Percentiles rank a stretch among this genome's conserved stretches.
Conservation (phyloP, 1,140 invertebrate species). For the Lepidurus couesii region DNA sequence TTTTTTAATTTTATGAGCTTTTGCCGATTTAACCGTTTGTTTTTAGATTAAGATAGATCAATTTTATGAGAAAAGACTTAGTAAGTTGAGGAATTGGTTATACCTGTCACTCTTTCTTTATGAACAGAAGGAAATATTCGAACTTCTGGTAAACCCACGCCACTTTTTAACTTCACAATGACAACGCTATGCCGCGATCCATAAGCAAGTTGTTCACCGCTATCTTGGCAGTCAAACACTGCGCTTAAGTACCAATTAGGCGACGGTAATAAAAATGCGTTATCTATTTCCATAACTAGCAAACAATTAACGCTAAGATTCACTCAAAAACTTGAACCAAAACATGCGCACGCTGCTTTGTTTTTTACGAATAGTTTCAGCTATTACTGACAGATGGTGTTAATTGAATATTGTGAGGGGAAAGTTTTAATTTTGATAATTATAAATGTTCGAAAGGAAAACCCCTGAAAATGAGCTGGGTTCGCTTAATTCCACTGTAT, state of each 20-base stretch:
- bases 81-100: not conserved
- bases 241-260: conserved; percentile 32
- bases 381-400: too few relatives aligned
- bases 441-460: too few relatives aligned
- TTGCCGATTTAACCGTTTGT: conserved; percentile 13
- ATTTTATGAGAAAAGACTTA: not conserved
- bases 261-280: conserved; percentile 24
- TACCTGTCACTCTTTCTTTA: conserved; percentile 30
- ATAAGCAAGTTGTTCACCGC: conserved; percentile 22
- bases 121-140: conserved; percentile 27
- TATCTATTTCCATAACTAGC: not conserved
- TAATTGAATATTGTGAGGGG: too few relatives aligned
- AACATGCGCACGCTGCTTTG: not conserved
- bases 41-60: not conserved
- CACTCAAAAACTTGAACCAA: not conserved
- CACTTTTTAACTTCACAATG: conserved; percentile 23
- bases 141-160: conserved; percentile 12
- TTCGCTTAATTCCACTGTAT: too few relatives aligned
- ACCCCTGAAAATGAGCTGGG: too few relatives aligned
- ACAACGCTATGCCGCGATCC: conserved; percentile 26
- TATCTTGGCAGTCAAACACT: conserved; percentile 27
- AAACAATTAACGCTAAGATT: not conserved
- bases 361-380: not conserved
- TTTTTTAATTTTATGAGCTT: not conserved
- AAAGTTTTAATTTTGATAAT: too few relatives aligned